Evolutionary conservation across 1,140 invertebrate genomes (phyloP).

Genomic region (Drosophila malerkotliana): DNA sequence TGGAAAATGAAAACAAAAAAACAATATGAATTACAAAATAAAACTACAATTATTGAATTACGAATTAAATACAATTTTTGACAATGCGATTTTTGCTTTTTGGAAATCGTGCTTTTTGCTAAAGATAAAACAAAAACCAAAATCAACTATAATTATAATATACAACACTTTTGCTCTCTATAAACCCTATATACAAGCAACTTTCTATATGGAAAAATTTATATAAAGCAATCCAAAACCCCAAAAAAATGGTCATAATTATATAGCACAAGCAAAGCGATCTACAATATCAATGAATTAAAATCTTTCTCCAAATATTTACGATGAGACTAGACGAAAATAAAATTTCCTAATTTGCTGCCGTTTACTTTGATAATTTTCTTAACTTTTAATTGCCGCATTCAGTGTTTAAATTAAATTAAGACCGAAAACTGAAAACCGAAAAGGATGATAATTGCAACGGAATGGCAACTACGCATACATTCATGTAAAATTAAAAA

Average conservation of each 20-base stretch:
- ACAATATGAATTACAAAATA: slow-evolving; percentile 33
- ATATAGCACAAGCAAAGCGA: slow-evolving; percentile 43
- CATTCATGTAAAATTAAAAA: slow-evolving; percentile 47
- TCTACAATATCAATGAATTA: slow-evolving; percentile 25
- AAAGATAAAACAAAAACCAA: slow-evolving; percentile 35
- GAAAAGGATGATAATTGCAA: slow-evolving; percentile 2
- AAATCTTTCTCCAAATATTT: slow-evolving; percentile 14
- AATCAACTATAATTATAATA: slow-evolving; percentile 57
- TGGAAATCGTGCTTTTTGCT: slow-evolving; percentile 79
- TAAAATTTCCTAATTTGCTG: slow-evolving; percentile 23
- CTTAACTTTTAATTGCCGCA: slow-evolving; percentile 14
- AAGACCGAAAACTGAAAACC: slow-evolving; percentile 22
- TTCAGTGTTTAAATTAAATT: slow-evolving; percentile 24
- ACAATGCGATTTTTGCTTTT: slow-evolving; percentile 80
- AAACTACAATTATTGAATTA: slow-evolving; percentile 70
- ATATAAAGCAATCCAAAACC: slow-evolving; percentile 38
- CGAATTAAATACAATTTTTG: slow-evolving; percentile 76
- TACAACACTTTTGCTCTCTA: slow-evolving; percentile 69
- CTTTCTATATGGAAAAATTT: slow-evolving; percentile 67
- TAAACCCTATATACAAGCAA: slow-evolving; percentile 72
- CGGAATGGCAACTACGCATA: slow-evolving; percentile 57
- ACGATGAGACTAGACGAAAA: slow-evolving; percentile 3
- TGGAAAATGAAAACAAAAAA: slow-evolving; percentile 35
- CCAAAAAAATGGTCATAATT: slow-evolving; percentile 16
- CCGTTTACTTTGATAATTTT: slow-evolving; percentile 11